phyloP scores from a whole-genome alignment of 2,797 vertebrate genomes.

The Sarcoramphus papa region DNA sequence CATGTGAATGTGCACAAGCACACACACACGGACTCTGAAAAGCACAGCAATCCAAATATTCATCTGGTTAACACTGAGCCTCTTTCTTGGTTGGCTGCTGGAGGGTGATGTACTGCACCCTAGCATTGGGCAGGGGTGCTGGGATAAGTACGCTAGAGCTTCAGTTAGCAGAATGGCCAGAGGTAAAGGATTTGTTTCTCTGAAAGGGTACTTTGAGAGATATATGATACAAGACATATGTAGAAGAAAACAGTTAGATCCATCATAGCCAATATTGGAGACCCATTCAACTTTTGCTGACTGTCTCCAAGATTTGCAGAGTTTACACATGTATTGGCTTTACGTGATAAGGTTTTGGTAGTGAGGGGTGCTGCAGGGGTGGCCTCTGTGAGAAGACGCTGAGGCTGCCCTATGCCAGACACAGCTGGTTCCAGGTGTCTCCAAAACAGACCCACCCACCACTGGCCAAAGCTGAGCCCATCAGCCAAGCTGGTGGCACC shows the following conservation, averaged over 20 bases:
- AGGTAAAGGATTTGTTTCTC: neutral
- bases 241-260: neutral
- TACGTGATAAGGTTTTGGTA: neutral
- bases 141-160: neutral
- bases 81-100: neutral
- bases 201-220: neutral
- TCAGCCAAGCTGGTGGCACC: neutral
- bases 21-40: neutral
- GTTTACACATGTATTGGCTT: neutral
- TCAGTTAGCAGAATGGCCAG: neutral
- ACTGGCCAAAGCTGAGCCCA: neutral
- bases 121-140: neutral
- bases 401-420: neutral
- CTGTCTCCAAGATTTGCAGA: neutral
- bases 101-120: no score
- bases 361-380: neutral
- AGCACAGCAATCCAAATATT: neutral
- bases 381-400: neutral
- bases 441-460: neutral
- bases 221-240: fast-evolving
- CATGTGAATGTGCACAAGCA: fast-evolving
- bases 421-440: neutral
- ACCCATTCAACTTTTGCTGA: neutral
- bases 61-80: neutral
- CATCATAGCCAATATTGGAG: neutral